These are phyloP conservation scores for Iguana delicatissima DNA, from an alignment of 2,797 vertebrate species.

Conservation along the genomic window DNA sequence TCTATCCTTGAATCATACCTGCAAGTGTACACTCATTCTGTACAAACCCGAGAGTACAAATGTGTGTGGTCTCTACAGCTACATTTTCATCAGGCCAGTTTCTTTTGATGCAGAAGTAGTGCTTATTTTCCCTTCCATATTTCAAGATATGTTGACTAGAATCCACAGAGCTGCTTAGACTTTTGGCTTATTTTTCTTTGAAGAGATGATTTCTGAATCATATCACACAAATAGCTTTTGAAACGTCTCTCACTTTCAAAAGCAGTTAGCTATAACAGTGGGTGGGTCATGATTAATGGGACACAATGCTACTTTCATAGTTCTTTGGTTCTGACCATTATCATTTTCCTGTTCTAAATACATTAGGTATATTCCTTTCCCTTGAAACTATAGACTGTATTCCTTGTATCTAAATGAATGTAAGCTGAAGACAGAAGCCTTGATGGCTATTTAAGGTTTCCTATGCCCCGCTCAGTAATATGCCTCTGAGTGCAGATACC, in stretches of 20 bases:
- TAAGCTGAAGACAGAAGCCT: constrained; percentile 38
- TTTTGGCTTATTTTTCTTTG: background rate
- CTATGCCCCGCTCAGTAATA: constrained; percentile 26
- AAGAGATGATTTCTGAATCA: background rate
- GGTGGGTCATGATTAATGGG: background rate
- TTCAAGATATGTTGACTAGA: background rate
- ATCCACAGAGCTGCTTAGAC: background rate
- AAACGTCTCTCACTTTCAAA: background rate
- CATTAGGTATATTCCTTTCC: background rate
- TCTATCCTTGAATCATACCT: background rate
- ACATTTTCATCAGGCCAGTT: background rate
- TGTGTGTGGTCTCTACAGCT: background rate
- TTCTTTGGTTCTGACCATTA: background rate
- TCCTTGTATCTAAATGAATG: background rate
- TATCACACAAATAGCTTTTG: background rate
- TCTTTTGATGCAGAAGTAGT: background rate
- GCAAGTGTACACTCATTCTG: background rate
- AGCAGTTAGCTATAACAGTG: background rate
- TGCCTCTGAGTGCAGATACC: constrained; percentile 67
- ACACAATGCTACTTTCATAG: background rate
- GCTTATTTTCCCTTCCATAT: background rate
- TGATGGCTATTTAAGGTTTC: constrained; percentile 56
- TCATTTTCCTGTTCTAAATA: background rate
- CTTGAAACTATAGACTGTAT: constrained; percentile 31
- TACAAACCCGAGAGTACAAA: background rate